Evolutionary conservation across 2,113 vertebrate genomes (phyloP).

Genomic region (Chloropsis hardwickii): DNA sequence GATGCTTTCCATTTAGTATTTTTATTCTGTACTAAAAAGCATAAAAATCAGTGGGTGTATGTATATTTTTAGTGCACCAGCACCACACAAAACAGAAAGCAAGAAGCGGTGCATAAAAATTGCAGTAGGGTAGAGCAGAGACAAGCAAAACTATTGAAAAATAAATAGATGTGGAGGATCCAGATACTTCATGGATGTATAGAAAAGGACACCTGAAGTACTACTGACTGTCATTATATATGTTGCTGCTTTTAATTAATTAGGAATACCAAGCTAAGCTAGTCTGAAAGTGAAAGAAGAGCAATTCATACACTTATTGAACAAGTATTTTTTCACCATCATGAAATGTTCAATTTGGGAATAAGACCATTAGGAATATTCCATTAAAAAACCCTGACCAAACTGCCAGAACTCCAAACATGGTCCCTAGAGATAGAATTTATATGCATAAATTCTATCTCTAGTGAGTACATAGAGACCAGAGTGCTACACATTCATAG

Average conservation of each 20-base stretch:
- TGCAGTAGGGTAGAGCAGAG: background rate
- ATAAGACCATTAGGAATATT: background rate
- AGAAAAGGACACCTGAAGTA: background rate
- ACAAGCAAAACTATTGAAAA: background rate
- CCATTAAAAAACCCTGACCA: background rate
- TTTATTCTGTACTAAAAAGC: background rate
- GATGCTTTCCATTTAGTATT: background rate
- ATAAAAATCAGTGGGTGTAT: background rate
- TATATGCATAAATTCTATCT: background rate
- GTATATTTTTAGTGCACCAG: background rate
- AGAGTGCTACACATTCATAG: background rate
- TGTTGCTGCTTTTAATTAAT: background rate
- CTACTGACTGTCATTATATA: background rate
- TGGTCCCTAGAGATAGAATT: background rate
- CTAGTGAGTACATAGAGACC: rapidly evolving
- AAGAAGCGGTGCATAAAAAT: background rate
- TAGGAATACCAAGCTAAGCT: background rate
- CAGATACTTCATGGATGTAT: background rate
- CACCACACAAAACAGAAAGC: background rate
- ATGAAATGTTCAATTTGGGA: background rate
- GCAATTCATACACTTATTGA: background rate
- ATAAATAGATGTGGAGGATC: background rate
- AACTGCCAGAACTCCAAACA: background rate
- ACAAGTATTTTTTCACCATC: background rate
- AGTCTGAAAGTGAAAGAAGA: background rate